Base-by-base conservation (phyloP, 2,888 invertebrate species). In the Trachelus stipa region DNA sequence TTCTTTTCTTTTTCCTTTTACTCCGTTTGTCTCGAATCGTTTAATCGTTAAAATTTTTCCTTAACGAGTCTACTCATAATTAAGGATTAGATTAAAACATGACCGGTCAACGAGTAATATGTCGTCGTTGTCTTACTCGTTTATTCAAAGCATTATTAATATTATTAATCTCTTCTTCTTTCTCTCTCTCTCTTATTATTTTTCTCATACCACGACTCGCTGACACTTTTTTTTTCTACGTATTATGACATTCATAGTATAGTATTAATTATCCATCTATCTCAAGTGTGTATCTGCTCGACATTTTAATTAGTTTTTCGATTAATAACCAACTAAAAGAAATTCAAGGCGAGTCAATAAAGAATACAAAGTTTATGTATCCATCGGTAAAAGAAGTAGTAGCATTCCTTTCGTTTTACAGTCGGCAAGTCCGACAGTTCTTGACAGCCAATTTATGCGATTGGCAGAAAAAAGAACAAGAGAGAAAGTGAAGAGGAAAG, bases 101-200 rank as follows among this genome's bases (percentile, higher is more conserved):
- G 34, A 73, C 68, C 56, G 56, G 68, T 68, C 34, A 73, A 77
- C 73, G 56, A 77, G 69, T 69, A 77, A 73, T 73, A 73, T 34
- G 33, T 74, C 33, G 31, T 12, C 33, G 23, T 56, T 35, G 37
- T 69, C 23, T n/a, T 12, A 31, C 71, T 74, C 34, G 23, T 76
- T 69, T 69, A n/a, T 56, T 34, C 35, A n/a, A 69, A 33, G 34
- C 4, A 31, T 31, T 74, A 71, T 56, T 34, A 73, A 75, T 68
- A 73, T 77, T 79, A 75, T 69, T 75, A 69, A 34, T 75, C 34
- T 73, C 35, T 68, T 40, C 35, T 34, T 75, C 68, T 34, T 35
- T 12, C 34, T 73, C 31, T 68, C 35, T 35, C 33, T 77, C 12
- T 34, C 15, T 77, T 73, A 68, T 15, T 30, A 34, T 73, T 56